phyloP scores from a whole-genome alignment of 2,888 invertebrate genomes.

The Trimorus sp. region DNA sequence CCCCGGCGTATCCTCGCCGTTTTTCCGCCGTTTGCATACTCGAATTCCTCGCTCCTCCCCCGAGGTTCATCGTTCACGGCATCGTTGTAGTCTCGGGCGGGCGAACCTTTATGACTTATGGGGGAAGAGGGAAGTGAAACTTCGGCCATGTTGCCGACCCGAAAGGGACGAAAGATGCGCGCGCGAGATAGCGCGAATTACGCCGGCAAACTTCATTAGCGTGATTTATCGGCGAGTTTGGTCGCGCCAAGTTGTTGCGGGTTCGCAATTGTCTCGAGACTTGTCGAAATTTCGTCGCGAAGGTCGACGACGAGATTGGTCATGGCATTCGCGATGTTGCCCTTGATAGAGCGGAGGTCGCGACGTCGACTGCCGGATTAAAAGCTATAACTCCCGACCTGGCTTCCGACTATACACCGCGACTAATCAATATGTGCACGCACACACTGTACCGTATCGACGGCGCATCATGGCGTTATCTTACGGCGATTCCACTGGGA shows the following conservation, averaged over 20 bases:
- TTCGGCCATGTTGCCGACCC: slow-evolving; percentile 63
- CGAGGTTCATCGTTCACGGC: slow-evolving; percentile 68
- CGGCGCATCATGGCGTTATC: slow-evolving; percentile 71
- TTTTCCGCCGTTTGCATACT: slow-evolving; percentile 55
- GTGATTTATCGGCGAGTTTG: slow-evolving; percentile 77
- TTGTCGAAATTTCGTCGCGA: slow-evolving; percentile 11
- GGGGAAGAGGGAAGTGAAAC: slow-evolving; percentile 67
- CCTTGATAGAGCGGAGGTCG: slow-evolving; percentile 54
- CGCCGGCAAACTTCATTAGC: slow-evolving; percentile 74
- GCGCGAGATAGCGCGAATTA: slow-evolving; percentile 67
- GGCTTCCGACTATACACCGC: slow-evolving; percentile 67
- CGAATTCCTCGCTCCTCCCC: slow-evolving; percentile 65
- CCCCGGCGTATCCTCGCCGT: slow-evolving; percentile 46
- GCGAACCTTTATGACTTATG: slow-evolving; percentile 72
- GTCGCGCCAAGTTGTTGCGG: slow-evolving; percentile 73
- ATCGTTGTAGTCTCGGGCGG: slow-evolving; percentile 58
- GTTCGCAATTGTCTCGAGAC: slow-evolving; percentile 62
- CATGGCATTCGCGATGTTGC: slow-evolving; percentile 67
- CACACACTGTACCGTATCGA: slow-evolving; percentile 61
- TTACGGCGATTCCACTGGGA: slow-evolving; percentile 69
- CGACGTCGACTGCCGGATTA: slow-evolving; percentile 70
- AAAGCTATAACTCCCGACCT: slow-evolving; percentile 69
- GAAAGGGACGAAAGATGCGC: slow-evolving; percentile 61
- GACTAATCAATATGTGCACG: slow-evolving; percentile 76
- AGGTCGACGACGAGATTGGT: slow-evolving; percentile 4